Percentiles rank a stretch among this genome's conserved stretches.
Conservation (phyloP, 2,113 vertebrate genomes). For the Heloderma charlesbogerti region DNA sequence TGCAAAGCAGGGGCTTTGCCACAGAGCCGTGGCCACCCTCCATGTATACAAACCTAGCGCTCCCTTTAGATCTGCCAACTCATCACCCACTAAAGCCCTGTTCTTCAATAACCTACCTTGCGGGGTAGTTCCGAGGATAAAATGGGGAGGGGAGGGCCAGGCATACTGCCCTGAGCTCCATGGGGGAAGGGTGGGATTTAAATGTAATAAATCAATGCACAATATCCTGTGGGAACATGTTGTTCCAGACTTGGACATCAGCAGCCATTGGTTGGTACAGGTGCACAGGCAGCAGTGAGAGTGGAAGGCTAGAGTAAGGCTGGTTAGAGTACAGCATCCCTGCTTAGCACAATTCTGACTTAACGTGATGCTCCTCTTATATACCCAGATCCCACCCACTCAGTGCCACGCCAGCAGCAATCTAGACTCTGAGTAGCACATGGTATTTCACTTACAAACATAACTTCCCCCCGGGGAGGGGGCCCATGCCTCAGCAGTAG, state of each 20-base stretch:
- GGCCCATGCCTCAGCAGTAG: neutral
- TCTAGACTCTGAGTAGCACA: neutral
- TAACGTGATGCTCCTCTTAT: neutral
- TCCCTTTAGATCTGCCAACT: neutral
- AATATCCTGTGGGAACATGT: too few species aligned
- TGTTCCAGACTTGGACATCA: neutral
- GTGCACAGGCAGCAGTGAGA: neutral
- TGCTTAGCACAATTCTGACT: neutral
- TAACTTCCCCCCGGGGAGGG: neutral
- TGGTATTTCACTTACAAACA: neutral
- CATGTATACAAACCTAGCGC: neutral
- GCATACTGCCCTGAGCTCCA: too few species aligned
- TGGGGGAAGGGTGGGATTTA: neutral
- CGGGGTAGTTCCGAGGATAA: neutral
- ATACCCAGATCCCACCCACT: neutral
- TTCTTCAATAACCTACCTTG: neutral
- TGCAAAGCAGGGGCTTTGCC: neutral
- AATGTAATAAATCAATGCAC: neutral
- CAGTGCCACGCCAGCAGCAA: neutral
- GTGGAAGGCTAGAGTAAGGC: neutral
- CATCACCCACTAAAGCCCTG: neutral
- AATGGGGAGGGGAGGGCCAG: neutral
- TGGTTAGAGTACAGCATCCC: neutral
- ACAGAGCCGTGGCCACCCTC: neutral
- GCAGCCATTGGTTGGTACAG: neutral